phyloP scores from a whole-genome alignment of 1,140 invertebrate genomes.

The Philotrypesis tridentata region DNA sequence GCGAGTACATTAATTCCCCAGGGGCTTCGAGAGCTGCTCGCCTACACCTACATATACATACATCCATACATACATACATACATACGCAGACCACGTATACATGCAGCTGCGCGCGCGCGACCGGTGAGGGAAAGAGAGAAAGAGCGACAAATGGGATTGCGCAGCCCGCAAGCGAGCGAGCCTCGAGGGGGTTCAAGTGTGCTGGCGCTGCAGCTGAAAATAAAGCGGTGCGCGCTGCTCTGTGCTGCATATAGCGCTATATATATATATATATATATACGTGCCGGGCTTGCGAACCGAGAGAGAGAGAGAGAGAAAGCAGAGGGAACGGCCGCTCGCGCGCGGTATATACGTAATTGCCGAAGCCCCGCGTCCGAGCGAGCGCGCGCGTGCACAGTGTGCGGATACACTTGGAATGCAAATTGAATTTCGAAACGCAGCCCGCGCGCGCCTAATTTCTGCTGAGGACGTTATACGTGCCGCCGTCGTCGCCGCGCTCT shows the following conservation, averaged over 20 bases:
- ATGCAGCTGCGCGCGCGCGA: background rate
- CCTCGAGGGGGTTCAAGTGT: background rate
- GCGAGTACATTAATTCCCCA: slow-evolving; percentile 9
- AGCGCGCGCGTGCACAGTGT: too few relatives aligned
- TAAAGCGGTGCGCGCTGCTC: background rate
- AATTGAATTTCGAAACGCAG: slow-evolving; percentile 50
- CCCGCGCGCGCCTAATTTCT: slow-evolving; percentile 10
- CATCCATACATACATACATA: too few relatives aligned
- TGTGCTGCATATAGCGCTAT: too few relatives aligned
- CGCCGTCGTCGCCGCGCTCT: too few relatives aligned
- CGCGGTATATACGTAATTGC: slow-evolving; percentile 40
- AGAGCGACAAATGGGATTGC: slow-evolving; percentile 12
- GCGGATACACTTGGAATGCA: slow-evolving; percentile 47
- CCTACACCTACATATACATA: too few relatives aligned
- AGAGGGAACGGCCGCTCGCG: too few relatives aligned
- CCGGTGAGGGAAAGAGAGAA: background rate
- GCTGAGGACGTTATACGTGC: background rate
- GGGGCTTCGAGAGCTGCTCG: slow-evolving; percentile 2
- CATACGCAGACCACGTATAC: too few relatives aligned
- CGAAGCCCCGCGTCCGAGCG: slow-evolving; percentile 33
- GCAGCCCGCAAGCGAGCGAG: background rate
- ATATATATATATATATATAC: too few relatives aligned
- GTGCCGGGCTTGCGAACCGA: background rate
- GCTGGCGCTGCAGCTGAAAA: background rate
- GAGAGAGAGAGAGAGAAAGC: background rate